Base-by-base conservation (phyloP, 53 echinoderm and acorn worm species). In the Mesocentrotus franciscanus region DNA sequence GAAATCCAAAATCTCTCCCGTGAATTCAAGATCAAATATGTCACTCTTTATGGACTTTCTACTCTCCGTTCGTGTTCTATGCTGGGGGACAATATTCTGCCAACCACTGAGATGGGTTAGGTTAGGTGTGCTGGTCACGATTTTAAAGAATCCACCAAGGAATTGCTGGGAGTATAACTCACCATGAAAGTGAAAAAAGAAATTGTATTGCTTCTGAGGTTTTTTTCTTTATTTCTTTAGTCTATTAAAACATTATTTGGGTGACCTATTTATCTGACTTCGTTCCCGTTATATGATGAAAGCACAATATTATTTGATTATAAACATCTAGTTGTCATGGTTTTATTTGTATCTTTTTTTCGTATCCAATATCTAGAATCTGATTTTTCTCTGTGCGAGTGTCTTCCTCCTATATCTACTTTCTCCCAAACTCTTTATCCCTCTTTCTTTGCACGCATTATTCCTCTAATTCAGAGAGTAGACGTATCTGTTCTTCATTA, bases 81-180 rank as follows among this genome's bases (percentile, higher is more conserved):
- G 35, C 27, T 68, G 33, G 39, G 68, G 68, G 68, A 42, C 91
- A 32, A 33, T 35, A 64, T 66, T 68, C 91, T 91, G 56, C 16
- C 66, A 35, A 33, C 35, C 36, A 68, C 4, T 68, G 62, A 36
- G 26, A 91, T 34, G 34, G 33, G 68, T 62, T 42, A 11, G 33
- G 14, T 91, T 91, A 64, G 42, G 91, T 68, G 91, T 68, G 56
- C 91, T 62, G 15, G 91, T 91, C 91, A 91, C 91, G 91, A 64
- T 22, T 22, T 27, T 7, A 10, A 68, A 39, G 17, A 91, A 91
- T 64, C 27, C 91, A 59, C 64, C 62, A 8, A 30, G 64, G 91
- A 91, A 68, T 68, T 56, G n/a, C 68, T 2, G 15, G 18, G 35
- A 59, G 64, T 60, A 90, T 59, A 14, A 61, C 14, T 90, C 61